Evolutionary conservation across 64 coral and sea anemone species (phyloP).

Genomic region (Platygyra sinensis): DNA sequence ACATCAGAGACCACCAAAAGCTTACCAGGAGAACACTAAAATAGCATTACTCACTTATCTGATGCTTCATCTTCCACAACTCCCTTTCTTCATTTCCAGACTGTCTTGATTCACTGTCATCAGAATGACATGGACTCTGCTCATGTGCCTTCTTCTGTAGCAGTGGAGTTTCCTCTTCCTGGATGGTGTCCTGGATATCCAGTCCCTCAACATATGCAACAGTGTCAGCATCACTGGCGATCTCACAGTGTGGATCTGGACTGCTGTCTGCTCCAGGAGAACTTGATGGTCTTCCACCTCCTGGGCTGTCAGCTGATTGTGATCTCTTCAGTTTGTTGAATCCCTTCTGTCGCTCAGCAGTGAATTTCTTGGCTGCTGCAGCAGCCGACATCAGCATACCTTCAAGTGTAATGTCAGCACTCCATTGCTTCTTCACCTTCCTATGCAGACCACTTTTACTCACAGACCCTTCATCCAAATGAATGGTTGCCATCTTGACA

Average conservation of each 20-base stretch:
- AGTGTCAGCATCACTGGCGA: neutral
- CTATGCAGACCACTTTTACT: neutral
- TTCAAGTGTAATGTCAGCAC: constrained; percentile 40
- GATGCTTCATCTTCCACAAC: constrained; percentile 5
- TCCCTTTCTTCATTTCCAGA: constrained; percentile 21
- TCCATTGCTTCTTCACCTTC: constrained; percentile 11
- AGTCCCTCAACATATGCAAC: neutral
- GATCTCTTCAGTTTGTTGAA: neutral
- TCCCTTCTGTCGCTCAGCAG: constrained; percentile 34
- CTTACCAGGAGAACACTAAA: neutral
- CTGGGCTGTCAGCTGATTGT: neutral
- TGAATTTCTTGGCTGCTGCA: constrained; percentile 62
- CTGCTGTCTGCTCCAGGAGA: neutral
- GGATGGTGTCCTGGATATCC: neutral
- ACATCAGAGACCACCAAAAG: too few relatives aligned
- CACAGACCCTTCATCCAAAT: neutral
- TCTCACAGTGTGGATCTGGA: neutral
- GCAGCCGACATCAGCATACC: constrained; percentile 52
- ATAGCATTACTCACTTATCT: constrained; percentile 21
- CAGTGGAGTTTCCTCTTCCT: neutral
- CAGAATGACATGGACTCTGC: constrained; percentile 46
- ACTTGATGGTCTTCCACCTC: neutral
- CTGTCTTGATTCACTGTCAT: constrained; percentile 47
- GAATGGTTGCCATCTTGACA: constrained; percentile 50
- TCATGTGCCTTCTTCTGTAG: neutral